Base-by-base conservation (phyloP, 2,888 invertebrate genomes). In the Drosophila pseudotalamancana region DNA sequence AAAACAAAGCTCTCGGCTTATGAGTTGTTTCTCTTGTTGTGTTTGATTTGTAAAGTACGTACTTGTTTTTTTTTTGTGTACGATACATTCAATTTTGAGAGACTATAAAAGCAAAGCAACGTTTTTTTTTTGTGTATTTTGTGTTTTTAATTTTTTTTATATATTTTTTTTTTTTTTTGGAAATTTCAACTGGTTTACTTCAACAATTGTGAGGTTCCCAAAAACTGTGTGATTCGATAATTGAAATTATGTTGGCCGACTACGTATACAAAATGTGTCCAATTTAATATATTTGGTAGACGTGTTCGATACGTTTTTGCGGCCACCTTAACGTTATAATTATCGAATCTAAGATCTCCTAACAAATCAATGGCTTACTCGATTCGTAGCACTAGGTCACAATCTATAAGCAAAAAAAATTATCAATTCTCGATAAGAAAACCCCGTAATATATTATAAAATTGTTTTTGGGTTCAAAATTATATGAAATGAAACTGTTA, bases 81-180 rank as follows among this genome's bases (percentile, higher is more conserved):
- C 73, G 72, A 61, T 66, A 76, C 86, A 85, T 87, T 82, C 45
- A 73, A 82, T 72, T 85, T 85, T 62, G 46, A 50, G 42, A 46
- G 76, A 74, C 54, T 25, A 46, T 12, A 65, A 60, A 72, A 34
- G 50, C 76, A 72, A 64, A 55, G 72, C 65, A 34, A 35, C 35
- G 16, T 46, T 4, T 31, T 39, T 37, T 6, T n/a, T 8, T 3
- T 19, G 6, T 9, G 3, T n/a, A 14, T 12, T 66, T 19, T 43
- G n/a, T n/a, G n/a, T 27, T 31, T 16, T 2, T 9, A 1, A n/a
- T 14, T 21, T 42, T 16, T 49, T 16, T 19, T 18, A 6, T 55
- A 6, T 35, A 12, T 32, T 27, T 40, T 25, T 5, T 6, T 11
- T 29, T 14, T 9, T 50, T 29, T 18, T 18, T 14, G 12, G 21